Percentiles rank a stretch among this genome's conserved stretches.
Evolutionary conservation across 2,888 invertebrate species (phyloP).

Genomic region (Amiota mariae): DNA sequence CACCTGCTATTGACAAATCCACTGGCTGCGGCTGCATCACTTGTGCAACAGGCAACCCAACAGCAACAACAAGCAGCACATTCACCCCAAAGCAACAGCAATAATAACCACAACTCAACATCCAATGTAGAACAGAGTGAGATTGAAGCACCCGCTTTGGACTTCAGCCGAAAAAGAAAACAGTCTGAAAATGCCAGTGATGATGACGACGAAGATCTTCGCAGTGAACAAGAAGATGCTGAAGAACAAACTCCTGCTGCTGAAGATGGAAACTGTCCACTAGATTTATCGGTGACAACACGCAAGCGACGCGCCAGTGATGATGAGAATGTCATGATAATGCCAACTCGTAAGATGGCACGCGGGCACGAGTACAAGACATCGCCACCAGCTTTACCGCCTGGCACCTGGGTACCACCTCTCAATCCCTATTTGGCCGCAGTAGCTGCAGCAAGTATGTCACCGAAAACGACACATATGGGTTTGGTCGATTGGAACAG

Average conservation of each 20-base stretch:
- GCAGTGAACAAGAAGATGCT: slow-evolving; percentile 76
- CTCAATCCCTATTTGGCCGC: slow-evolving; percentile 88
- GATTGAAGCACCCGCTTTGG: slow-evolving; percentile 77
- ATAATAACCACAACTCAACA: not conserved
- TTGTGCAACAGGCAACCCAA: slow-evolving; percentile 70
- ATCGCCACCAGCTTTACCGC: slow-evolving; percentile 63
- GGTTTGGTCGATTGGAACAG: slow-evolving; percentile 79
- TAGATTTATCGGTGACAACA: slow-evolving; percentile 87
- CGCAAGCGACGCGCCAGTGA: slow-evolving; percentile 83
- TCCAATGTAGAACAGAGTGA: slow-evolving; percentile 70
- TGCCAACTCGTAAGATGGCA: slow-evolving; percentile 78
- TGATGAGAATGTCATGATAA: slow-evolving; percentile 76
- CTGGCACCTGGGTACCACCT: slow-evolving; percentile 85
- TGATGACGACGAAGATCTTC: slow-evolving; percentile 39
- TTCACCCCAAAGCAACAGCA: not conserved
- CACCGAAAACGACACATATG: slow-evolving; percentile 77
- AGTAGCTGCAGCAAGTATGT: slow-evolving; percentile 82
- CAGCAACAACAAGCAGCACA: slow-evolving; percentile 49
- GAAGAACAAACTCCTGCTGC: slow-evolving; percentile 75
- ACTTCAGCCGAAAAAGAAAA: slow-evolving; percentile 85
- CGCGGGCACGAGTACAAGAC: slow-evolving; percentile 81
- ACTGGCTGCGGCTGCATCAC: slow-evolving; percentile 80
- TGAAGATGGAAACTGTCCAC: slow-evolving; percentile 76
- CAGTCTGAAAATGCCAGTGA: slow-evolving; percentile 71
- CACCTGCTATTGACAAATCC: slow-evolving; percentile 85